A percentile compares a stretch with the other conserved stretches of the same genome.
These are phyloP conservation scores for Drosophila paulistorum DNA, from an alignment of 1,140 invertebrate species.

Conservation along the genomic window DNA sequence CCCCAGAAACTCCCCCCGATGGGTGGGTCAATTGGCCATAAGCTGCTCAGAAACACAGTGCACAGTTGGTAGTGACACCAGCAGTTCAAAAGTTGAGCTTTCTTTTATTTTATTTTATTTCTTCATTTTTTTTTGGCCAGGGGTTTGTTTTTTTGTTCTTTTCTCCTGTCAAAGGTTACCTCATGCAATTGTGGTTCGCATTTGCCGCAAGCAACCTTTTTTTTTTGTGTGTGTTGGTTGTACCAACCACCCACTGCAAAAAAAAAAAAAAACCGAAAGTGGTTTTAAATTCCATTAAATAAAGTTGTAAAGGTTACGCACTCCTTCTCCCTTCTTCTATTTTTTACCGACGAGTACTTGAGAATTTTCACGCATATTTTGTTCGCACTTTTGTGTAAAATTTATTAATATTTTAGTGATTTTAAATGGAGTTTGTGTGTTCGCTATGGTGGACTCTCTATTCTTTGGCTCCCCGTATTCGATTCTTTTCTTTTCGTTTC, in stretches of 20 bases:
- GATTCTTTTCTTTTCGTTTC: slow-evolving; percentile 8
- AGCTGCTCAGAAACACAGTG: slow-evolving; percentile 58
- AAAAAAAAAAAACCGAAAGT: slow-evolving; percentile 46
- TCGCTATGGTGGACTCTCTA: slow-evolving; percentile 31
- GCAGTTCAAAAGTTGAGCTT: slow-evolving; percentile 58
- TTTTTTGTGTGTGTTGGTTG: slow-evolving; percentile 2
- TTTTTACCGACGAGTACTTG: slow-evolving; percentile 31
- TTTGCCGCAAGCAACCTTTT: slow-evolving; percentile 66
- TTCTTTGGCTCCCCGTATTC: neutral
- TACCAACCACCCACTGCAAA: slow-evolving; percentile 48
- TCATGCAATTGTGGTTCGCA: slow-evolving; percentile 73
- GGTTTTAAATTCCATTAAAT: slow-evolving; percentile 83
- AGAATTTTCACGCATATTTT: slow-evolving; percentile 81
- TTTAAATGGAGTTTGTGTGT: slow-evolving; percentile 78
- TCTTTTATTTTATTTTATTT: slow-evolving; percentile 42
- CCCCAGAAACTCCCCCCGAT: slow-evolving; percentile 14
- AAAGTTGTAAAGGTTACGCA: slow-evolving; percentile 76
- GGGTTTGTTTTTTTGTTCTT: slow-evolving; percentile 41
- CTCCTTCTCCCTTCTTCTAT: neutral
- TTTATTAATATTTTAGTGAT: slow-evolving; percentile 82
- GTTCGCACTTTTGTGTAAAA: slow-evolving; percentile 80
- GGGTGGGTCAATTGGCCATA: slow-evolving; percentile 73
- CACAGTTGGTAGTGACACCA: slow-evolving; percentile 78
- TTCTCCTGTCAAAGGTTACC: slow-evolving; percentile 69
- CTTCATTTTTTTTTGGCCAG: slow-evolving; percentile 24